Evolutionary conservation across 2,888 invertebrate species (phyloP).

Genomic region (Phyllotreta striolata): DNA sequence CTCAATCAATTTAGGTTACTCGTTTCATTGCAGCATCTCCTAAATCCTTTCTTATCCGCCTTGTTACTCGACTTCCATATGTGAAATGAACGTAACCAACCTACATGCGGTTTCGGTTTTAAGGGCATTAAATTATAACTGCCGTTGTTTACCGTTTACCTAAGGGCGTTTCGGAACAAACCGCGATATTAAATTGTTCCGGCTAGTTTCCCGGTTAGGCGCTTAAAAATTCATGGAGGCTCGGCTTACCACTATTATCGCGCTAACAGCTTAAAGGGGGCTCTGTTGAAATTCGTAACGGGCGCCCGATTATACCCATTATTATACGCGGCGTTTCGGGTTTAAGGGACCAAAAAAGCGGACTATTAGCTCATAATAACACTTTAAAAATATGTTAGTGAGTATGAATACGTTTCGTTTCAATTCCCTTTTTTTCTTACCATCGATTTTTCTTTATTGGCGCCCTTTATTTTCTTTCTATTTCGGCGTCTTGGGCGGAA

Average conservation of each 20-base stretch:
- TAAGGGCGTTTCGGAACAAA: conserved; percentile 36
- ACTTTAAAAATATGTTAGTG: neutral
- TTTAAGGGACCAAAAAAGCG: too few species aligned
- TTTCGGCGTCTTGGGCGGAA: conserved; percentile 49
- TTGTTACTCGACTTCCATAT: too few species aligned
- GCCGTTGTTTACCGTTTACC: conserved; percentile 31
- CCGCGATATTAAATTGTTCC: conserved; percentile 41
- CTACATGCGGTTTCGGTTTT: conserved; percentile 5
- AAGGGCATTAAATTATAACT: conserved; percentile 35
- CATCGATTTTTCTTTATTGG: conserved; percentile 34
- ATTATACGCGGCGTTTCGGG: too few species aligned
- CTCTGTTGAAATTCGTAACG: conserved; percentile 5
- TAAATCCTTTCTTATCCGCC: too few species aligned
- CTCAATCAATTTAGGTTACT: too few species aligned
- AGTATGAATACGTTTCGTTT: neutral
- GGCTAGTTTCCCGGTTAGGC: conserved; percentile 35
- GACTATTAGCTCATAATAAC: neutral
- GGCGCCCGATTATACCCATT: too few species aligned
- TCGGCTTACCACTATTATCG: conserved; percentile 37
- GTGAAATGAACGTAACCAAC: neutral
- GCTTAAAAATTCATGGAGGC: conserved; percentile 40
- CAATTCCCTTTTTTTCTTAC: neutral
- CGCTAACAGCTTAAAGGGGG: conserved; percentile 20
- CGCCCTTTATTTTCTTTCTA: conserved; percentile 58
- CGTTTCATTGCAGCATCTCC: too few species aligned